Conservation (phyloP, 92 coral and sea anemone genomes). For the Porites lobata region DNA sequence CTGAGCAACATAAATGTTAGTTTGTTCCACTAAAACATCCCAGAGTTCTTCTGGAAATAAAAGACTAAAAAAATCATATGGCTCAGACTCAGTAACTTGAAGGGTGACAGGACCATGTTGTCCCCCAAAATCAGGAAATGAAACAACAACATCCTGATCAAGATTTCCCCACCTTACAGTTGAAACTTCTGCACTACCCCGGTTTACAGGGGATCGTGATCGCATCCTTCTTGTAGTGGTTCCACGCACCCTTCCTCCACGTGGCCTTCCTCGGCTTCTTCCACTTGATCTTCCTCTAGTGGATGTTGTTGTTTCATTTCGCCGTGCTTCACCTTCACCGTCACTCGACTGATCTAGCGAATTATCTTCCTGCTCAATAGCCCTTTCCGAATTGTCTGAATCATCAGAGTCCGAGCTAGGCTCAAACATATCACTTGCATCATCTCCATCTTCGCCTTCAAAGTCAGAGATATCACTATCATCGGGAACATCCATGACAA, state of each 20-base stretch:
- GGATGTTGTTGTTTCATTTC: background rate
- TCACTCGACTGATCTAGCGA: background rate
- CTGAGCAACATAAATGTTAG: too few species aligned
- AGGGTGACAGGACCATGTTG: background rate
- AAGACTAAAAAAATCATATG: too few species aligned
- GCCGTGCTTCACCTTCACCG: constrained; percentile 10
- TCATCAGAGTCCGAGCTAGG: too few species aligned
- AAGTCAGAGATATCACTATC: too few species aligned
- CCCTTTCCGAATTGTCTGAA: too few species aligned
- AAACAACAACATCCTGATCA: constrained; percentile 5
- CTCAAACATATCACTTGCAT: too few species aligned
- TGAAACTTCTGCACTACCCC: constrained; percentile 8
- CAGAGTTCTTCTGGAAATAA: too few species aligned
- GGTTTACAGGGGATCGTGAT: constrained; percentile 8
- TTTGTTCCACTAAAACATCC: too few species aligned
- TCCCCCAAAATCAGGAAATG: background rate
- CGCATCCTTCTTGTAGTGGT: constrained; percentile 8
- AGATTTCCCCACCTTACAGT: constrained; percentile 3
- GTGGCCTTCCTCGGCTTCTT: constrained; percentile 12
- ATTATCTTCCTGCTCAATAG: background rate
- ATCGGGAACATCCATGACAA: background rate
- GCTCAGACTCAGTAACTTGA: background rate
- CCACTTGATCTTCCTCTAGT: constrained; percentile 1
- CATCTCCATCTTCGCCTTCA: too few species aligned
- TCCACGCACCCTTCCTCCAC: constrained; percentile 8